phyloP scores from a whole-genome alignment of 2,888 invertebrate genomes.

The Pachydiplax longipennis region DNA sequence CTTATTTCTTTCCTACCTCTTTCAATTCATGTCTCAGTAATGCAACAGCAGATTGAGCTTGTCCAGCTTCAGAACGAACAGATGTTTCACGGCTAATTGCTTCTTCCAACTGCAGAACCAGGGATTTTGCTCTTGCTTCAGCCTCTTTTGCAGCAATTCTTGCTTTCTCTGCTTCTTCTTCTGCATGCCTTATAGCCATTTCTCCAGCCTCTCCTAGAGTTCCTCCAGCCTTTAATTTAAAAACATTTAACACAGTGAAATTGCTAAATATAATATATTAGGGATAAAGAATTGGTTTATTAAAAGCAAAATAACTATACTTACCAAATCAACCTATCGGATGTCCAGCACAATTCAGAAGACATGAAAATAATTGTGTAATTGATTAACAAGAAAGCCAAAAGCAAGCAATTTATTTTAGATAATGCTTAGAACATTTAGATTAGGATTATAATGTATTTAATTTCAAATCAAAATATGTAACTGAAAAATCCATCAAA shows the following conservation, averaged over 20 bases:
- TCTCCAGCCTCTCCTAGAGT: constrained; percentile 18
- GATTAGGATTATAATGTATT: too few relatives aligned
- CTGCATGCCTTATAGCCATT: constrained; percentile 69
- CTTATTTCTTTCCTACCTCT: constrained; percentile 65
- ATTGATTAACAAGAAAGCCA: background rate
- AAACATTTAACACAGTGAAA: constrained; percentile 62
- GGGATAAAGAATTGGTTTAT: too few relatives aligned
- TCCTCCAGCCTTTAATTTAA: constrained; percentile 74
- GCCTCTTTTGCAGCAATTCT: constrained; percentile 56
- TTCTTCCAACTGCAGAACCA: constrained; percentile 79
- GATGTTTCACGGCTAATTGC: constrained; percentile 80
- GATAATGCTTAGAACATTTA: too few relatives aligned
- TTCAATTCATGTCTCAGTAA: constrained; percentile 87
- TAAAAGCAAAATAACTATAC: background rate
- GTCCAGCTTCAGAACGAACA: constrained; percentile 78
- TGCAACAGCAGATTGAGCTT: constrained; percentile 86
- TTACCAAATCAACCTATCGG: constrained; percentile 49
- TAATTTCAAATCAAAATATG: too few relatives aligned
- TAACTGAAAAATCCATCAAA: too few relatives aligned
- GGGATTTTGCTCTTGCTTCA: constrained; percentile 76
- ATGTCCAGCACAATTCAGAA: background rate
- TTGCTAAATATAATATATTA: constrained; percentile 55
- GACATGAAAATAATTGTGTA: constrained; percentile 38
- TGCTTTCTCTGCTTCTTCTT: constrained; percentile 63
- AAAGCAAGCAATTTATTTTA: background rate